A percentile compares a stretch with the other conserved stretches of the same genome.
Conservation (phyloP, 1,140 invertebrate genomes). For the Leptinotarsa texana region DNA sequence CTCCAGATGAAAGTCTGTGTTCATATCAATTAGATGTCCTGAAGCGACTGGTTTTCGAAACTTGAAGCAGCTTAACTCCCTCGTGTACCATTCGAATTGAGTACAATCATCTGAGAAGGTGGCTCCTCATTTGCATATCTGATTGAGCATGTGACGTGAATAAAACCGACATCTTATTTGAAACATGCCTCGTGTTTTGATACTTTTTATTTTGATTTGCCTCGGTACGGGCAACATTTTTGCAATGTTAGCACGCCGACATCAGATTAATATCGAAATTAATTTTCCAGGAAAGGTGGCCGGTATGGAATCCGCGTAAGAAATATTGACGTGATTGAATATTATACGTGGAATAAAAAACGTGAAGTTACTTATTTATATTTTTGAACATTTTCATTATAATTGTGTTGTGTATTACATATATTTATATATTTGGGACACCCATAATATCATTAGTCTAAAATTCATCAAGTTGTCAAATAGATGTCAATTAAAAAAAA, state of each 20-base stretch:
- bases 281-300: not conserved
- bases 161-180: constrained; percentile 8
- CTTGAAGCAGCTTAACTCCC: not conserved
- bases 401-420: too few species aligned
- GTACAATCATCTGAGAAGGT: not conserved
- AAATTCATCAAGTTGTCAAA: too few species aligned
- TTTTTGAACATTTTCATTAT: too few species aligned
- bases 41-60: not conserved
- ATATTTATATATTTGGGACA: too few species aligned
- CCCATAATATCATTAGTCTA: too few species aligned
- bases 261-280: not conserved
- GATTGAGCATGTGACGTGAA: not conserved
- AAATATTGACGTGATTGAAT: too few species aligned
- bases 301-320: too few species aligned
- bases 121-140: constrained; percentile 2
- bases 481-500: too few species aligned
- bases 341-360: too few species aligned
- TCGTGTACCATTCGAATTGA: not conserved
- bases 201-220: not conserved
- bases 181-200: not conserved
- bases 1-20: not conserved
- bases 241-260: not conserved
- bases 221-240: not conserved
- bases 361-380: too few species aligned
- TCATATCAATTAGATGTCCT: not conserved